Percentiles rank a stretch among this genome's conserved stretches.
Conservation (phyloP, 2,113 vertebrate genomes). For the Notechis scutatus region DNA sequence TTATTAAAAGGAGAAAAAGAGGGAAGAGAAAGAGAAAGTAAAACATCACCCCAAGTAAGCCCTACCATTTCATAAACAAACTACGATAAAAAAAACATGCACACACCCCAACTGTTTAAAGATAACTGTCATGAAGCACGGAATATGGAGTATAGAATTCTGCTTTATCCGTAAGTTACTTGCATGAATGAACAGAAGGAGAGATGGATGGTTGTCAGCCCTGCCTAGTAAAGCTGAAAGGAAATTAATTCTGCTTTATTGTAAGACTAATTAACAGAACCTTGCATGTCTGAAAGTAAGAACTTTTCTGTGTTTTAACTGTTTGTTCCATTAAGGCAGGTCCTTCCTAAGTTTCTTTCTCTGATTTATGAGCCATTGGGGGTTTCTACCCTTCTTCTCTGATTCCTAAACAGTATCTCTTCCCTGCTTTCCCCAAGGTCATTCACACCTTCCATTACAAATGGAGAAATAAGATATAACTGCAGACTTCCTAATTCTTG, state of each 20-base stretch:
- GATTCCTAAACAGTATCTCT: neutral
- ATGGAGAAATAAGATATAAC: neutral
- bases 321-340: neutral
- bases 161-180: neutral
- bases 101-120: neutral
- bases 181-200: neutral
- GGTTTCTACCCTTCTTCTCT: neutral
- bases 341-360: neutral
- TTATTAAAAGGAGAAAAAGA: neutral
- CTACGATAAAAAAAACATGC: neutral
- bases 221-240: neutral
- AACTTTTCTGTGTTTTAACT: neutral
- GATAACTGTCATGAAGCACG: neutral
- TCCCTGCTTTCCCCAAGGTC: neutral
- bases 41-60: neutral
- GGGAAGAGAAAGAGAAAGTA: neutral
- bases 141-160: neutral
- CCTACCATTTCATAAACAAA: neutral
- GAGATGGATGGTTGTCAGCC: neutral
- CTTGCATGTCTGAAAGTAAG: neutral
- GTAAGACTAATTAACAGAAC: neutral
- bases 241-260: neutral
- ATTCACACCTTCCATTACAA: neutral
- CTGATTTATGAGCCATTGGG: neutral
- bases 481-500: neutral